These are phyloP conservation scores for Drosophila tripunctata DNA, from an alignment of 2,888 invertebrate species.

Conservation along the genomic window DNA sequence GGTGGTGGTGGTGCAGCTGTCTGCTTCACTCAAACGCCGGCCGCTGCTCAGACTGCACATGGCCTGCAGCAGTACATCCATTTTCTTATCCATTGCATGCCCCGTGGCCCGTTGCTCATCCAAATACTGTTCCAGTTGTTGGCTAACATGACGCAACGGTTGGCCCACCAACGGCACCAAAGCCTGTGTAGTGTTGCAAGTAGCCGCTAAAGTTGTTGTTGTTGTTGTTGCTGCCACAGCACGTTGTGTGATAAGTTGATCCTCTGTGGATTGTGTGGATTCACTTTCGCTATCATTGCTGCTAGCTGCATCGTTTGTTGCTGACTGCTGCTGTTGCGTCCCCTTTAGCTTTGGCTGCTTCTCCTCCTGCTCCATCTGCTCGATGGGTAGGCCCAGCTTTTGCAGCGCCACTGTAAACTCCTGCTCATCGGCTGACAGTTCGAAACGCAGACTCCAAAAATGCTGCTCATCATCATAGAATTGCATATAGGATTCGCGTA, in stretches of 20 bases:
- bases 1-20: neutral
- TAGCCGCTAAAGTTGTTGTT: no score
- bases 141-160: no score
- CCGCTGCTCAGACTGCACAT: conserved; percentile 27
- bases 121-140: conserved; percentile 28
- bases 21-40: neutral
- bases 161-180: no score
- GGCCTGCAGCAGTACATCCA: conserved; percentile 46
- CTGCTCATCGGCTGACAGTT: conserved; percentile 40
- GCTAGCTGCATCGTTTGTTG: neutral
- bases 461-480: conserved; percentile 85
- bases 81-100: conserved; percentile 39
- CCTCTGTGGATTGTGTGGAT: conserved; percentile 30
- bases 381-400: conserved; percentile 22
- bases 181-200: no score
- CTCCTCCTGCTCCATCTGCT: neutral
- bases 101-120: conserved; percentile 39
- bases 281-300: conserved; percentile 31
- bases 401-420: conserved; percentile 26
- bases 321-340: neutral
- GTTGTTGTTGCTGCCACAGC: neutral
- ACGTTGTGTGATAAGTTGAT: neutral
- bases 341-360: neutral
- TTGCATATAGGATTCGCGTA: conserved; percentile 70
- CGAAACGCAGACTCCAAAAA: conserved; percentile 86